Percentiles rank a stretch among this genome's conserved stretches.
These are phyloP conservation scores for Sebastes hopkinsi DNA, from an alignment of 2,797 vertebrate species.

Conservation along the genomic window DNA sequence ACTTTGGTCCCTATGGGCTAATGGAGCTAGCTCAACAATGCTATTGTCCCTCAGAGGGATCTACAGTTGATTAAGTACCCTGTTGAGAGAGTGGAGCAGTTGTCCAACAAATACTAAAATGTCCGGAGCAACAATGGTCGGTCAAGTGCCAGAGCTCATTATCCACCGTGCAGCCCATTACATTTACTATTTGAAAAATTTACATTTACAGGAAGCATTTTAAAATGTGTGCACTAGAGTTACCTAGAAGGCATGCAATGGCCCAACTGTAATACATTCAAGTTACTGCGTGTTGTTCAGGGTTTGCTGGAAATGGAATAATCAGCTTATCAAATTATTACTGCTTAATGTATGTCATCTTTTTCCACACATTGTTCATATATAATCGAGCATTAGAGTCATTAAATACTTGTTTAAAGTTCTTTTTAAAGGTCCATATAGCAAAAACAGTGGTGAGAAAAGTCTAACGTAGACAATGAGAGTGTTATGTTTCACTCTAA, in stretches of 20 bases:
- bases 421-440: background rate
- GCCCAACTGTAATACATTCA: accelerated
- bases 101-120: constrained; percentile 53
- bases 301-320: background rate
- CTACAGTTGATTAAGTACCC: constrained; percentile 61
- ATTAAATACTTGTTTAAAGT: background rate
- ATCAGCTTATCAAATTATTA: background rate
- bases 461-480: too few species aligned
- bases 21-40: constrained; percentile 49
- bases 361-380: background rate
- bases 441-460: background rate
- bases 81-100: constrained; percentile 55
- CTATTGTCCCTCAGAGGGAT: constrained; percentile 56
- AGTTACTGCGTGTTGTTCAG: background rate
- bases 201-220: background rate
- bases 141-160: constrained; percentile 42
- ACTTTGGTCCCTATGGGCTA: constrained; percentile 34
- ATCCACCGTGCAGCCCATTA: background rate
- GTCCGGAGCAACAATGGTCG: constrained; percentile 31
- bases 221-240: background rate
- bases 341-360: background rate
- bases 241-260: background rate
- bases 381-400: background rate
- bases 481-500: background rate
- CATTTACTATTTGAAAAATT: constrained; percentile 2